phyloP scores from a whole-genome alignment of 2,797 vertebrate genomes.

The Schizothorax lantsangensis region DNA sequence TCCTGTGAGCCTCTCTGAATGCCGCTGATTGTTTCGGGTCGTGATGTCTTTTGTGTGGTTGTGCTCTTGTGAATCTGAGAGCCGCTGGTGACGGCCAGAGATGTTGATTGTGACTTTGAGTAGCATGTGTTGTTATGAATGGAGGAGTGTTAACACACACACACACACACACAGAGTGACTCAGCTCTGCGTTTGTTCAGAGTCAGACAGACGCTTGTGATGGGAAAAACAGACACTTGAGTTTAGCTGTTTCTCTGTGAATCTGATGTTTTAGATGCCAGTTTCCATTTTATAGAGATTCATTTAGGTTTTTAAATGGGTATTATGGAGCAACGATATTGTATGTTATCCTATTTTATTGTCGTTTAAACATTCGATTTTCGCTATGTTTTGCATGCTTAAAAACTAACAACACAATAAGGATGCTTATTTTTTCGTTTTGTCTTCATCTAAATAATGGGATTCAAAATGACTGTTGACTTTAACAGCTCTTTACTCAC shows the following conservation, averaged over 20 bases:
- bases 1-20: not conserved
- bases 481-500: not conserved
- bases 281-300: too few relatives aligned
- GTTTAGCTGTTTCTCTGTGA: not conserved
- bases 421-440: not conserved
- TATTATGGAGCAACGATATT: not conserved
- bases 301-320: not conserved
- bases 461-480: not conserved
- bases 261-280: not conserved
- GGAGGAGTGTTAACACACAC: not conserved
- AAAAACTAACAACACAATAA: not conserved
- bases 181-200: slow-evolving; percentile 1
- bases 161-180: not conserved
- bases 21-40: not conserved
- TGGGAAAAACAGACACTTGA: not conserved
- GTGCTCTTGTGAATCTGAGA: not conserved
- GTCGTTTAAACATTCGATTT: not conserved
- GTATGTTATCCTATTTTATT: not conserved
- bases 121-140: slow-evolving; percentile 3
- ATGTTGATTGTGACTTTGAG: slow-evolving; percentile 6
- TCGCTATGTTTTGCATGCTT: not conserved
- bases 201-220: slow-evolving; percentile 16
- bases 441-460: not conserved
- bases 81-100: not conserved
- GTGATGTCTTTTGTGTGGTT: not conserved